A percentile compares a stretch with the other conserved stretches of the same genome.
These are phyloP conservation scores for Stenurella melanura DNA, from an alignment of 2,888 invertebrate genomes.

Conservation along the genomic window DNA sequence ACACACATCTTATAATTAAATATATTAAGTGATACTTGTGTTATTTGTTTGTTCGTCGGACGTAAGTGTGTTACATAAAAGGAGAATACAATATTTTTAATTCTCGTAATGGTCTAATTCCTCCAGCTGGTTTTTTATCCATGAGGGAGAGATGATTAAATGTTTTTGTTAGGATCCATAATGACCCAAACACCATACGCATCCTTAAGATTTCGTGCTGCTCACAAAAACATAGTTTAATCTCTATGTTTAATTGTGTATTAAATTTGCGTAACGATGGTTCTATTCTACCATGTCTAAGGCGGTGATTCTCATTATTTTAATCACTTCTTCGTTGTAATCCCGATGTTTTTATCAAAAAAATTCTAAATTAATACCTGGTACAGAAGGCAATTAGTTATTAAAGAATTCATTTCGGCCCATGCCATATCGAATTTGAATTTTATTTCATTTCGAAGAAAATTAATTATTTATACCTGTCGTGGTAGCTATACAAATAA, in stretches of 20 bases:
- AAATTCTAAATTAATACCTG: conserved; percentile 42
- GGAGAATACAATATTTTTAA: not conserved
- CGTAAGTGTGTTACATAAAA: not conserved
- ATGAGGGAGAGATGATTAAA: conserved; percentile 11
- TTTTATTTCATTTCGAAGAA: conserved; percentile 41
- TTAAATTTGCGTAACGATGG: conserved; percentile 52
- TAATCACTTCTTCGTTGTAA: conserved; percentile 37
- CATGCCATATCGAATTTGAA: conserved; percentile 42
- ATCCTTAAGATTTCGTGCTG: conserved; percentile 21
- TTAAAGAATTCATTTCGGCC: conserved; percentile 35
- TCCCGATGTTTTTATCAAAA: conserved; percentile 42
- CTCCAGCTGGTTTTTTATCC: conserved; percentile 4
- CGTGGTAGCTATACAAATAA: conserved; percentile 14
- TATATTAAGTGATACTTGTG: not conserved
- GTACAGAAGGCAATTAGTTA: conserved; percentile 44
- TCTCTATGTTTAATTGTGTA: conserved; percentile 53
- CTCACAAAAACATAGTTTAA: conserved; percentile 51
- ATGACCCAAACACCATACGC: conserved; percentile 30
- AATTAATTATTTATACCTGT: conserved; percentile 40
- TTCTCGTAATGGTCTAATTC: not conserved
- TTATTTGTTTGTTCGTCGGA: not conserved
- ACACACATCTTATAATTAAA: no score
- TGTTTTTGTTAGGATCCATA: conserved; percentile 17
- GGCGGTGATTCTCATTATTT: conserved; percentile 47
- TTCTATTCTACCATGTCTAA: conserved; percentile 45